Evolutionary conservation across 2,113 vertebrate species (phyloP).

Genomic region (Corydoras sp.): DNA sequence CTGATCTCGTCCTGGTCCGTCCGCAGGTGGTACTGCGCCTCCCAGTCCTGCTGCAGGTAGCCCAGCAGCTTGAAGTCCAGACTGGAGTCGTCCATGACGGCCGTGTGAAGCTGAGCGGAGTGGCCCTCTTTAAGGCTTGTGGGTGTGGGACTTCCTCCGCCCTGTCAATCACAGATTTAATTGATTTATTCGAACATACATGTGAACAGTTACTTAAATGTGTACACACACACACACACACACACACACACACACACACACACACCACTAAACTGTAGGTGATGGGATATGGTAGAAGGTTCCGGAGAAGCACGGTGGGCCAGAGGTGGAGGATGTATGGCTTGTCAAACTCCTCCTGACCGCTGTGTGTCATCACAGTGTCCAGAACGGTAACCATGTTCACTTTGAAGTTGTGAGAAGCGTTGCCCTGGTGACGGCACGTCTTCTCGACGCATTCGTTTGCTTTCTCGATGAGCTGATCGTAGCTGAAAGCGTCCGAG

Average conservation of each 20-base stretch:
- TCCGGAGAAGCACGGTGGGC: constrained; percentile 83
- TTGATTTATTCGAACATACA: no score
- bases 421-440: constrained; percentile 62
- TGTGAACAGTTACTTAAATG: no score
- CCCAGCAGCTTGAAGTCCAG: constrained; percentile 75
- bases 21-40: constrained; percentile 71
- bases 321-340: constrained; percentile 91
- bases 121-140: constrained; percentile 72
- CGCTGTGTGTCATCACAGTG: constrained; percentile 66
- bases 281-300: constrained; percentile 89
- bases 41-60: constrained; percentile 88
- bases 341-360: constrained; percentile 79
- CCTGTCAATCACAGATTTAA: constrained; percentile 58
- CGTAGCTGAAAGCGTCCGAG: constrained; percentile 85
- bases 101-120: constrained; percentile 84
- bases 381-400: constrained; percentile 86
- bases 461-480: constrained; percentile 70
- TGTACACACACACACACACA: no score
- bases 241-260: constrained; percentile 46
- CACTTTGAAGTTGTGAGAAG: constrained; percentile 68
- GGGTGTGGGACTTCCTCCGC: constrained; percentile 52
- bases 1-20: constrained; percentile 80
- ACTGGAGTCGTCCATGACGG: constrained; percentile 75
- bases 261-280: constrained; percentile 71
- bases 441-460: constrained; percentile 68